phyloP scores from a whole-genome alignment of 2,888 invertebrate genomes.

The Pilophorus perplexus region DNA sequence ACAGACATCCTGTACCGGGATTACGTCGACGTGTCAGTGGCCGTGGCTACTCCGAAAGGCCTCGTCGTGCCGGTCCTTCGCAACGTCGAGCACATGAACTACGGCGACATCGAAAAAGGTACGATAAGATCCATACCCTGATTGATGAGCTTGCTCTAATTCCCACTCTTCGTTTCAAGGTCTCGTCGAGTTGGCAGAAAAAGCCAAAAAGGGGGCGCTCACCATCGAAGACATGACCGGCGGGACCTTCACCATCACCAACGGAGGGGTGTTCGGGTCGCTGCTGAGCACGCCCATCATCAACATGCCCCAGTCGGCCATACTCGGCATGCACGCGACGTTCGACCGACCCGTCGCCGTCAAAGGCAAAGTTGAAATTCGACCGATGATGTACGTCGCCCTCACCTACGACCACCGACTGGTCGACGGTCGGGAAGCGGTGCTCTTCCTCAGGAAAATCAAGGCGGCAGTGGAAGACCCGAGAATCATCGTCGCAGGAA shows the following conservation, averaged over 20 bases:
- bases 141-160: too few species aligned
- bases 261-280: constrained; percentile 98
- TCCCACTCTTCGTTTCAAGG: too few species aligned
- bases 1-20: constrained; percentile 81
- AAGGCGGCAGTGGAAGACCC: constrained; percentile 97
- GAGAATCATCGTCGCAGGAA: constrained; percentile 66
- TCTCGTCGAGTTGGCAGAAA: constrained; percentile 83
- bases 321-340: constrained; percentile 97
- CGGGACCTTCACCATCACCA: constrained; percentile 98
- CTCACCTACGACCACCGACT: constrained; percentile 98
- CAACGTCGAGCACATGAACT: constrained; percentile 92
- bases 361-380: constrained; percentile 94
- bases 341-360: constrained; percentile 92
- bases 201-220: constrained; percentile 80
- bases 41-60: constrained; percentile 96
- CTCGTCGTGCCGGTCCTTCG: constrained; percentile 95
- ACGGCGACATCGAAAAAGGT: constrained; percentile 92
- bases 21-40: constrained; percentile 96
- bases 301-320: constrained; percentile 98
- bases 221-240: constrained; percentile 99
- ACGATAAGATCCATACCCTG: too few species aligned
- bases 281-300: constrained; percentile 97
- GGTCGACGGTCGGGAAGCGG: constrained; percentile 98
- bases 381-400: constrained; percentile 99
- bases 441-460: constrained; percentile 92